Conservation (phyloP, 2,113 vertebrate species). For the Sebastes schlegelii region DNA sequence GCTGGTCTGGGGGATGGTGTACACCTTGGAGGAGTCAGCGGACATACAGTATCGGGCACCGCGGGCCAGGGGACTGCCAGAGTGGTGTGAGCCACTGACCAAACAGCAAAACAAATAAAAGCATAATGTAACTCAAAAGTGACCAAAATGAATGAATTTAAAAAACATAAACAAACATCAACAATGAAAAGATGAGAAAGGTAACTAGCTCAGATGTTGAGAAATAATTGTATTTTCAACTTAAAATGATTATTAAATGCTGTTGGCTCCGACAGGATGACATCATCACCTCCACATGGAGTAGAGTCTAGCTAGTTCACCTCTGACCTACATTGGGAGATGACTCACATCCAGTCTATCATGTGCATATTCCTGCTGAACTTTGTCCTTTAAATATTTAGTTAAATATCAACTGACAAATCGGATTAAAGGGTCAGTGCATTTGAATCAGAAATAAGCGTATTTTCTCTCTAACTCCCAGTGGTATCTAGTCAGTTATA, state of each 20-base stretch:
- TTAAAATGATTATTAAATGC: conserved; percentile 18
- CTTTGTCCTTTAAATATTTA: conserved; percentile 67
- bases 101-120: conserved; percentile 63
- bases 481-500: not conserved
- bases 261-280: conserved; percentile 1
- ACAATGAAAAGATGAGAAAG: conserved; percentile 40
- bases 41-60: conserved; percentile 89
- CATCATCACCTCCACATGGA: conserved; percentile 3
- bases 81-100: conserved; percentile 93
- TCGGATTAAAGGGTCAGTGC: conserved; percentile 55
- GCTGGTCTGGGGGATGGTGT: conserved; percentile 89
- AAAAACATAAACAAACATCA: conserved; percentile 46
- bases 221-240: conserved; percentile 29
- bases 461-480: conserved; percentile 3
- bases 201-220: not conserved
- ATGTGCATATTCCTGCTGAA: conserved; percentile 28
- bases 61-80: conserved; percentile 91
- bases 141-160: conserved; percentile 43
- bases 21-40: conserved; percentile 93
- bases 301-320: not conserved
- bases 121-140: conserved; percentile 71
- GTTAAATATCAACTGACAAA: conserved; percentile 73
- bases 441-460: conserved; percentile 28
- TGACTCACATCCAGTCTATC: conserved; percentile 48
- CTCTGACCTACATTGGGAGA: conserved; percentile 33